Evolutionary conservation across 2,797 vertebrate species (phyloP).

Genomic region (Protonibea diacanthus): DNA sequence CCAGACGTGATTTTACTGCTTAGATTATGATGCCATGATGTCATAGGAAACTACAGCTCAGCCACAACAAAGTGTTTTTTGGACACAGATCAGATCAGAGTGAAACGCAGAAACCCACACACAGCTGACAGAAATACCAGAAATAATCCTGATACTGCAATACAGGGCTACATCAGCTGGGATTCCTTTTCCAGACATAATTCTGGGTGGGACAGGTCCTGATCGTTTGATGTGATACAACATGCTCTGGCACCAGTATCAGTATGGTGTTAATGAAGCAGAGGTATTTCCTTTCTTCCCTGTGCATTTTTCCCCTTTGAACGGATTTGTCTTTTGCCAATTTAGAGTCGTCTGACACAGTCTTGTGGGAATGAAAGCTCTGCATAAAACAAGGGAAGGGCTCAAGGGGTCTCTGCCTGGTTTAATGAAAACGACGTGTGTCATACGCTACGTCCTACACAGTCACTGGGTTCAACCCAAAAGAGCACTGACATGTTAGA

Average conservation of each 20-base stretch:
- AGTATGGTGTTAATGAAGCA: background rate
- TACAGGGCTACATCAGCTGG: background rate
- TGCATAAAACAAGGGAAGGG: background rate
- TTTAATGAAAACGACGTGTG: background rate
- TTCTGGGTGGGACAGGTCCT: background rate
- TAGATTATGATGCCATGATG: slow-evolving; percentile 75
- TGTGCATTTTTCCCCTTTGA: slow-evolving; percentile 3
- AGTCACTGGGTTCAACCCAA: background rate
- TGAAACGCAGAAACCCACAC: slow-evolving; percentile 7
- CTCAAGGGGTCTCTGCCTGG: background rate
- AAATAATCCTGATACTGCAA: background rate
- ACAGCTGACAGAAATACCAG: background rate
- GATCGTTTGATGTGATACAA: background rate
- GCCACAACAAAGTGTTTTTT: slow-evolving; percentile 66
- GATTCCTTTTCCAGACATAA: background rate
- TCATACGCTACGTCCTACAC: background rate
- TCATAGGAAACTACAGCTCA: slow-evolving; percentile 79
- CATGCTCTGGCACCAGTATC: background rate
- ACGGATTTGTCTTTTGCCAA: background rate
- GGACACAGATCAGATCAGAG: slow-evolving; percentile 46
- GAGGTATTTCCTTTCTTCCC: background rate
- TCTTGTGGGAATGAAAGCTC: background rate
- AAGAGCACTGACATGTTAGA: background rate
- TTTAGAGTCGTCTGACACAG: background rate
- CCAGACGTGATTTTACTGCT: slow-evolving; percentile 69